Conservation (phyloP, 1,140 invertebrate genomes). For the Lasioglossum albipes region DNA sequence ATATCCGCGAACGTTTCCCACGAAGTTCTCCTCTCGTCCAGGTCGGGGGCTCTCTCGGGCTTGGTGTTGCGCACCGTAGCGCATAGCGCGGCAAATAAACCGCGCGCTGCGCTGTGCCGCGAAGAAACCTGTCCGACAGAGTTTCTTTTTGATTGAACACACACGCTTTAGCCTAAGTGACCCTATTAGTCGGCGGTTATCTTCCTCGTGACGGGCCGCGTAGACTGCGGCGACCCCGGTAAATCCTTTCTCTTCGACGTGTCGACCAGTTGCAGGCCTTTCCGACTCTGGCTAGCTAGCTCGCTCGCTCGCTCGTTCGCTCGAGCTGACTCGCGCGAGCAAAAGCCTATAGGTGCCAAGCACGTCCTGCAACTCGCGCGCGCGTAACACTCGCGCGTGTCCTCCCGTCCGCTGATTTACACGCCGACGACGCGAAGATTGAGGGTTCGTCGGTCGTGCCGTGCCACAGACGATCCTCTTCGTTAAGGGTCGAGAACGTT, state of each 20-base stretch:
- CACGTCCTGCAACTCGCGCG: slow-evolving; percentile 8
- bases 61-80: slow-evolving; percentile 5
- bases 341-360: slow-evolving; percentile 8
- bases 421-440: slow-evolving; percentile 4
- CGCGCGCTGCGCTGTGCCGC: slow-evolving; percentile 2
- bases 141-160: slow-evolving; percentile 46
- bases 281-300: no score
- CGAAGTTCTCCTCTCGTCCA: slow-evolving; percentile 8
- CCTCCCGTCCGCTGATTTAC: slow-evolving; percentile 13
- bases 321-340: slow-evolving; percentile 14
- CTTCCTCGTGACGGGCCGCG: slow-evolving; percentile 56
- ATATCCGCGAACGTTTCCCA: slow-evolving; percentile 43
- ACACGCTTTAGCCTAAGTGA: slow-evolving; percentile 53
- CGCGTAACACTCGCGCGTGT: not conserved
- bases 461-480: not conserved
- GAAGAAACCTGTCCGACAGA: slow-evolving; percentile 47
- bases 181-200: slow-evolving; percentile 62
- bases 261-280: slow-evolving; percentile 33
- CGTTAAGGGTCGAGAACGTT: not conserved
- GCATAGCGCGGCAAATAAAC: no score
- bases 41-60: not conserved
- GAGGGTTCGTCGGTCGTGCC: not conserved
- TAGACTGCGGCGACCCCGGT: slow-evolving; percentile 49
- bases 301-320: no score
- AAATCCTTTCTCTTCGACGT: slow-evolving; percentile 64